phyloP scores from a whole-genome alignment of 23 tunicate species.

The Botrylloides violaceus region DNA sequence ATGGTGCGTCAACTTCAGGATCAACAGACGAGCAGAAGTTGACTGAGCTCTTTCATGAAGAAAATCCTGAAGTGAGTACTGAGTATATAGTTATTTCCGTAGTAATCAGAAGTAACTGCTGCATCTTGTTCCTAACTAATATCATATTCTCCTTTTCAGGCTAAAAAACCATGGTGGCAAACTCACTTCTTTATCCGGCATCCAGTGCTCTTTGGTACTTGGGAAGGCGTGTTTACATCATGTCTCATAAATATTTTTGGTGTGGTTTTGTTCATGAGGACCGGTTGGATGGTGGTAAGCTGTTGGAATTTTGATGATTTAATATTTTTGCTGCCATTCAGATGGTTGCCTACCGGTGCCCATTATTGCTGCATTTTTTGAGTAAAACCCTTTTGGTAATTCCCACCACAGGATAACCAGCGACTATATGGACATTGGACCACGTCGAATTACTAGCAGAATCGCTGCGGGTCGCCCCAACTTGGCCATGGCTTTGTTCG shows the following conservation, averaged over 20 bases:
- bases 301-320: background rate
- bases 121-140: no score
- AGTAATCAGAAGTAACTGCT: no score
- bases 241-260: slow-evolving; percentile 93
- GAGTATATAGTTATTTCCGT: no score
- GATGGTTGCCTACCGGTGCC: no score
- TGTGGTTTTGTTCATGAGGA: slow-evolving; percentile 76
- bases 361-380: no score
- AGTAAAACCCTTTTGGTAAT: no score
- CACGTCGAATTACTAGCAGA: no score
- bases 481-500: no score
- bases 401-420: no score
- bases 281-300: slow-evolving; percentile 98
- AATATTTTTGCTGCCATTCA: background rate
- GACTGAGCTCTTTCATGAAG: slow-evolving; percentile 50
- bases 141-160: slow-evolving; percentile 2
- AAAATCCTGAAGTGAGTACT: slow-evolving; percentile 33
- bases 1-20: background rate
- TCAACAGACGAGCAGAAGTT: slow-evolving; percentile 20
- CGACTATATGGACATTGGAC: no score
- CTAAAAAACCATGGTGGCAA: slow-evolving; percentile 91
- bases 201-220: slow-evolving; percentile 89
- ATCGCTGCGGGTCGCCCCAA: no score
- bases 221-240: slow-evolving; percentile 98
- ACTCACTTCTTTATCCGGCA: slow-evolving; percentile 85